phyloP scores from a whole-genome alignment of 2,113 vertebrate species.

The Hirundichthys speculiger region DNA sequence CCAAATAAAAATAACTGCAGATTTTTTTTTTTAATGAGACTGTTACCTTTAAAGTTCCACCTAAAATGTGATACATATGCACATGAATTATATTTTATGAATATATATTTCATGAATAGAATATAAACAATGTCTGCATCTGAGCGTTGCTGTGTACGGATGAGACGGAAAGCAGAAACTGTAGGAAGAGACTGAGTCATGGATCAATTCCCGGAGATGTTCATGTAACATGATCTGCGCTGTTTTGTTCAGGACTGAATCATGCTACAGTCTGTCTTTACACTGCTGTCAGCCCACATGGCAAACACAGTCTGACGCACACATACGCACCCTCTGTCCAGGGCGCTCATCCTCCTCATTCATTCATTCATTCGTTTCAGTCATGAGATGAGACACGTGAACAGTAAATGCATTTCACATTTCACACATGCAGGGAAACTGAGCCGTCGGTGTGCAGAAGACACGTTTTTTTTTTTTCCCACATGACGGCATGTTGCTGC shows the following conservation, averaged over 20 bases:
- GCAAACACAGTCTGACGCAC: slow-evolving; percentile 13
- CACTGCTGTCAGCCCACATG: too few relatives aligned
- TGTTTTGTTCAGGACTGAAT: not conserved
- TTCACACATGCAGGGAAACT: not conserved
- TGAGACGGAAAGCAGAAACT: not conserved
- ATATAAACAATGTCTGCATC: too few relatives aligned
- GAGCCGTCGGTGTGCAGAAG: not conserved
- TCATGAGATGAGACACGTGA: not conserved
- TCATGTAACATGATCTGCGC: slow-evolving; percentile 51
- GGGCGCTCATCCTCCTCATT: not conserved
- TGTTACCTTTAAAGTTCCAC: too few relatives aligned
- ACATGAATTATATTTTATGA: too few relatives aligned
- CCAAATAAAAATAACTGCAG: too few relatives aligned
- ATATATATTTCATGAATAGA: too few relatives aligned
- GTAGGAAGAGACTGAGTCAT: slow-evolving; percentile 20
- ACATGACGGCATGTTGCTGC: too few relatives aligned
- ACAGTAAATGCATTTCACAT: too few relatives aligned
- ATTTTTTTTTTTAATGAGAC: too few relatives aligned
- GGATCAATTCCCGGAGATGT: slow-evolving; percentile 35
- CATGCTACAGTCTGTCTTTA: slow-evolving; percentile 1
- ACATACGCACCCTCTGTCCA: not conserved
- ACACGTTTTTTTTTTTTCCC: too few relatives aligned
- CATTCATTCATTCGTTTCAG: not conserved
- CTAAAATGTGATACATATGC: too few relatives aligned
- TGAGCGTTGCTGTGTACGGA: not conserved